phyloP scores from a whole-genome alignment of 2,888 invertebrate species.

The Noctua janthina region DNA sequence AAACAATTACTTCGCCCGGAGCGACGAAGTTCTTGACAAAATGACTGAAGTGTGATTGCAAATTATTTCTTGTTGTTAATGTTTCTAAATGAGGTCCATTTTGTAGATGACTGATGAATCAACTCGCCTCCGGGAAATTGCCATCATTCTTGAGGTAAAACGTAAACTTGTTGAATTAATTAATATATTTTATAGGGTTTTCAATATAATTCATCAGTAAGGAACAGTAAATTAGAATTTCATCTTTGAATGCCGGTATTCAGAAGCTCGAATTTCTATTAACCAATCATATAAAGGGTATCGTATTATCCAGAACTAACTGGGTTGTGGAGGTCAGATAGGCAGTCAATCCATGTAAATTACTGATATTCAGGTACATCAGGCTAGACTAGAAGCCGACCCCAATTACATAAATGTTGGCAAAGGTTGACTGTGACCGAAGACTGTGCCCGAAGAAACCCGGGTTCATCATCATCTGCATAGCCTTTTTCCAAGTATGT shows the following conservation, averaged over 20 bases:
- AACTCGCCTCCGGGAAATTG: constrained; percentile 20
- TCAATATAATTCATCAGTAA: background rate
- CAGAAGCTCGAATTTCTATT: background rate
- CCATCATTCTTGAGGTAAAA: constrained; percentile 41
- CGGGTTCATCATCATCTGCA: too few species aligned
- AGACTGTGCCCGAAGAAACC: too few species aligned
- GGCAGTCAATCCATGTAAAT: background rate
- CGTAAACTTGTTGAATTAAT: background rate
- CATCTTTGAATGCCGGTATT: background rate
- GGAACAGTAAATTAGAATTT: background rate
- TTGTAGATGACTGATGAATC: constrained; percentile 44
- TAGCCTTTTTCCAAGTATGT: too few species aligned
- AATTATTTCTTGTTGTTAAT: constrained; percentile 55
- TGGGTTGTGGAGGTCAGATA: background rate
- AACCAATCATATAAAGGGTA: background rate
- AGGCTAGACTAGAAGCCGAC: too few species aligned
- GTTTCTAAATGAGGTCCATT: constrained; percentile 29
- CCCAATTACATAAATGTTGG: background rate
- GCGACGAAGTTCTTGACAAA: constrained; percentile 49
- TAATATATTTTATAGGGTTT: background rate
- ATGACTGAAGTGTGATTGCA: constrained; percentile 54
- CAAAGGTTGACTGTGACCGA: too few species aligned
- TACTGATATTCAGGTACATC: background rate
- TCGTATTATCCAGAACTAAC: background rate
- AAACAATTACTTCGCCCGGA: constrained; percentile 44